These are phyloP conservation scores for Labroides dimidiatus DNA, from an alignment of 2,797 vertebrate genomes.

Conservation along the genomic window DNA sequence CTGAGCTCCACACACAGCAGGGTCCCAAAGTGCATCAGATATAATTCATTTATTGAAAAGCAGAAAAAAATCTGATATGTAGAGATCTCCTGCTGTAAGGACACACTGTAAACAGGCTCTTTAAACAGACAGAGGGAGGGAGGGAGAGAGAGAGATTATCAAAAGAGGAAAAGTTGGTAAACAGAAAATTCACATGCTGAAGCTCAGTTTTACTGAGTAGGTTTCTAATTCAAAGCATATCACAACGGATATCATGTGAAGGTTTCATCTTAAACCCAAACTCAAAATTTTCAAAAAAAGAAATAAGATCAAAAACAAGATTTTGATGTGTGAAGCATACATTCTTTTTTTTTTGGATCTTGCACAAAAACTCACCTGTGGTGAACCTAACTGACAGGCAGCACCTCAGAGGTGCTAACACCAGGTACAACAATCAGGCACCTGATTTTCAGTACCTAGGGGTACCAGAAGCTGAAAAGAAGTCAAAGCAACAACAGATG, in stretches of 20 bases:
- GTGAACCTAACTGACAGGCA: too few relatives aligned
- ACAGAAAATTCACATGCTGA: background rate
- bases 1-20: background rate
- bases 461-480: too few relatives aligned
- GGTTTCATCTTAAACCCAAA: too few relatives aligned
- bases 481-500: too few relatives aligned
- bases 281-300: too few relatives aligned
- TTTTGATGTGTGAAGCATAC: too few relatives aligned
- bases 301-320: too few relatives aligned
- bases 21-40: background rate
- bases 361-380: too few relatives aligned
- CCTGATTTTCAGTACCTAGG: too few relatives aligned
- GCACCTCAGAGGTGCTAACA: too few relatives aligned
- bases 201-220: background rate
- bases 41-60: background rate
- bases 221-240: background rate
- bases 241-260: background rate
- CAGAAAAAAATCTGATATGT: background rate
- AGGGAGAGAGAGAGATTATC: background rate
- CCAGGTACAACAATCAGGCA: too few relatives aligned
- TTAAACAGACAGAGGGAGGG: constrained; percentile 8
- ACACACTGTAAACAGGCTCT: background rate
- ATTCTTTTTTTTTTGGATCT: too few relatives aligned
- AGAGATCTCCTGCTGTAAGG: background rate
- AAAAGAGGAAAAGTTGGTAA: background rate